These are phyloP conservation scores for Mastomys coucha DNA, from an alignment of 2,113 vertebrate genomes.

Conservation along the genomic window DNA sequence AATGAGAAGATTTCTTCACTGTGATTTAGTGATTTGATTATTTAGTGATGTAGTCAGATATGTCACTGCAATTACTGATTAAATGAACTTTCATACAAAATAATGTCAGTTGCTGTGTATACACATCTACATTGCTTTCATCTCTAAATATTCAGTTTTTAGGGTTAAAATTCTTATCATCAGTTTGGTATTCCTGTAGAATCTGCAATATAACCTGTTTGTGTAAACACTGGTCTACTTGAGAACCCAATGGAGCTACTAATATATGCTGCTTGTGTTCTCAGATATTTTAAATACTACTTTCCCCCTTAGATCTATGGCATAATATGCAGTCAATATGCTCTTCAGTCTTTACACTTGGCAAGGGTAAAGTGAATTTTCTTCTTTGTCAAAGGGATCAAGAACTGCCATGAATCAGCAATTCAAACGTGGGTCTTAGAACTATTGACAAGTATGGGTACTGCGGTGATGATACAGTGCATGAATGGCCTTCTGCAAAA, in stretches of 20 bases:
- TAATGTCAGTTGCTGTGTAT: not conserved
- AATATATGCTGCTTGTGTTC: not conserved
- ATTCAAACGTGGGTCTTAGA: not conserved
- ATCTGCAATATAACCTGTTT: conserved; percentile 1
- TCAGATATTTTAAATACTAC: not conserved
- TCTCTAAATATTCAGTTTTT: not conserved
- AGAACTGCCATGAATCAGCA: conserved; percentile 21
- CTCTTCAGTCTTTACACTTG: not conserved
- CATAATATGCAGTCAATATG: not conserved
- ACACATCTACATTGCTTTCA: not conserved
- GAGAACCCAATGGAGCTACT: not conserved
- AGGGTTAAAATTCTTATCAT: not conserved
- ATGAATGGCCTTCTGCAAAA: not conserved
- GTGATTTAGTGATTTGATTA: not conserved
- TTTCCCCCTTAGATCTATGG: not conserved
- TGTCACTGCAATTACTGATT: not conserved
- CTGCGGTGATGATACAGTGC: not conserved
- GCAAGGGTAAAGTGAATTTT: conserved; percentile 42
- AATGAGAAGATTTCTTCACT: not conserved
- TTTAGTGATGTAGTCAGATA: not conserved
- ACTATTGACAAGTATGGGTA: not conserved
- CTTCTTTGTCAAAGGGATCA: not conserved
- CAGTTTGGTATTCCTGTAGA: not conserved
- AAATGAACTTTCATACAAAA: not conserved
- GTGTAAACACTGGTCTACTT: not conserved